Evolutionary conservation across 2,888 invertebrate species (phyloP).

Genomic region (Tetranychus piercei): DNA sequence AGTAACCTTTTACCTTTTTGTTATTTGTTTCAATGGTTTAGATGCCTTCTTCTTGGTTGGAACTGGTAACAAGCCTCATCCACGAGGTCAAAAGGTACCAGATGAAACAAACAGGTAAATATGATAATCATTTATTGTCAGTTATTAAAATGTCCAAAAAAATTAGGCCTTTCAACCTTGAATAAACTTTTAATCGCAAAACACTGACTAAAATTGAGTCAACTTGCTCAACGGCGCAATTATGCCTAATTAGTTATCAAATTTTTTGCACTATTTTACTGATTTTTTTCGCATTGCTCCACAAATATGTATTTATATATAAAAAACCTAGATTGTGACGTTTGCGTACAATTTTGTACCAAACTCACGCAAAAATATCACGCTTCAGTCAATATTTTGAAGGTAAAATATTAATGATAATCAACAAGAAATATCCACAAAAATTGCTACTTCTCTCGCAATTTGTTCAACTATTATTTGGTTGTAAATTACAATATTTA

Average conservation of each 20-base stretch:
- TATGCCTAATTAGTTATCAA: too few relatives aligned
- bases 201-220: too few relatives aligned
- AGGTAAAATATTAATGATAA: background rate
- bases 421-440: background rate
- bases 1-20: background rate
- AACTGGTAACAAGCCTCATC: slow-evolving; percentile 53
- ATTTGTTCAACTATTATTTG: background rate
- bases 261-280: too few relatives aligned
- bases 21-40: slow-evolving; percentile 6
- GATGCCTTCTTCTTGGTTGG: slow-evolving; percentile 88
- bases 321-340: background rate
- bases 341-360: background rate
- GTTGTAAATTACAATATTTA: background rate
- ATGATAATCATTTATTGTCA: background rate
- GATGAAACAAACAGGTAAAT: slow-evolving; percentile 61
- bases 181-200: background rate
- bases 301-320: background rate
- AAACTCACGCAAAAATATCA: background rate
- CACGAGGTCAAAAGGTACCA: slow-evolving; percentile 69
- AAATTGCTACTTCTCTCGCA: background rate
- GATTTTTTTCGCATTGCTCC: background rate
- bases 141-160: background rate
- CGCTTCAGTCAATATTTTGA: background rate
- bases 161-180: background rate
- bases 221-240: too few relatives aligned